Percentiles rank a stretch among this genome's conserved stretches.
These are phyloP conservation scores for Oplegnathus fasciatus DNA, from an alignment of 2,113 vertebrate genomes.

Conservation along the genomic window DNA sequence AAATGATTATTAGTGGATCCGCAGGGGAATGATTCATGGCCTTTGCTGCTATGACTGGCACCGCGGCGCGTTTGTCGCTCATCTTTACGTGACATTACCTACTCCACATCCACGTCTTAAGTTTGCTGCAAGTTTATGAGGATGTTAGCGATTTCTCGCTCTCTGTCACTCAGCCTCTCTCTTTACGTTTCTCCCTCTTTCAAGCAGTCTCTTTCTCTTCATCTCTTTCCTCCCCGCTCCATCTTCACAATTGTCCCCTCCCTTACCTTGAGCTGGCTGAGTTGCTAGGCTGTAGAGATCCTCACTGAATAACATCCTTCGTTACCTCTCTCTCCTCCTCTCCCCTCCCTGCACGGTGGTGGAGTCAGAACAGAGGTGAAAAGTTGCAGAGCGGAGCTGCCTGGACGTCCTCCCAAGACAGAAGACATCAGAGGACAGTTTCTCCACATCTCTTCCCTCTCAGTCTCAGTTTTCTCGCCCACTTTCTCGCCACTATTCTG, in stretches of 20 bases:
- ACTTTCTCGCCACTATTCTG: not conserved
- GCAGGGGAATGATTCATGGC: not conserved
- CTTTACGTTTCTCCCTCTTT: not conserved
- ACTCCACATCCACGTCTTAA: not conserved
- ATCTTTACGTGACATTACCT: not conserved
- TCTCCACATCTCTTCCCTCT: conserved; percentile 21
- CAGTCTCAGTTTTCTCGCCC: conserved; percentile 19
- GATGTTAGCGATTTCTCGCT: not conserved
- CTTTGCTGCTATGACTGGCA: not conserved
- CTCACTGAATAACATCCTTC: conserved; percentile 51
- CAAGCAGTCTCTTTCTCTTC: not conserved
- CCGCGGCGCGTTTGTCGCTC: not conserved
- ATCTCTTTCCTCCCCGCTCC: conserved; percentile 3
- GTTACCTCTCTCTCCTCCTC: not conserved
- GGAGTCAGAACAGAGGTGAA: conserved; percentile 51
- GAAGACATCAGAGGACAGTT: not conserved
- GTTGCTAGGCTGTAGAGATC: conserved; percentile 68
- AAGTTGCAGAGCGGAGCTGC: conserved; percentile 36
- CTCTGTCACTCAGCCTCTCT: not conserved
- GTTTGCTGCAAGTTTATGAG: not conserved
- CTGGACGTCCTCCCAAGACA: conserved; percentile 30
- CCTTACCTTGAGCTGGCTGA: conserved; percentile 52
- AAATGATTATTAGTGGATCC: not conserved
- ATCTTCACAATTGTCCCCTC: conserved; percentile 35
- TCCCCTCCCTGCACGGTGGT: not conserved